Base-by-base conservation (phyloP, 2,888 invertebrate genomes). In the Philhelius pedissequus region DNA sequence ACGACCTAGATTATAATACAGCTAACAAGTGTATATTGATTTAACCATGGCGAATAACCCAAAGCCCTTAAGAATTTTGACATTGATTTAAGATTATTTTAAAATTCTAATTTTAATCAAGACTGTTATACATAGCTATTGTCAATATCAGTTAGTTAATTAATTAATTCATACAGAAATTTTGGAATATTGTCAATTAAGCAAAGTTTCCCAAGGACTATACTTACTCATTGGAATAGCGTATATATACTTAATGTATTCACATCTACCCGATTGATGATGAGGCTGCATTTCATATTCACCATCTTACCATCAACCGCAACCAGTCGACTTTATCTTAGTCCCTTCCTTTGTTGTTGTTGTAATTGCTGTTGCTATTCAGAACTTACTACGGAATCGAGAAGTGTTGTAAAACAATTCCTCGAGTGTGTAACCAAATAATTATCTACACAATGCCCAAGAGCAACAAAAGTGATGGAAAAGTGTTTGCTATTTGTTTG, bases 391-490 rank as follows among this genome's bases (percentile, higher is more conserved):
- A n/a, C n/a, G 13, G 6, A 20, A 32, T 35, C 15, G 18, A 40
- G 22, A 70, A 62, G 62, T 60, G 76, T 71, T 70, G 40, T 70
- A 69, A 79, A 75, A 43, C 75, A 84, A 75, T 66, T 84, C n/a
- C 30, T 75, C 43, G 74, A 75, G 80, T 80, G 84, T 80, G 74
- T 75, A 71, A 71, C 75, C 80, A 84, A 71, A 76, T 80, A 80
- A 84, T 82, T 84, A 84, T 84, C 74, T 48, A 22, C 62, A 40
- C 54, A 32, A 70, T 76, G 32, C 75, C 80, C 58, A 9, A 56
- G 20, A 66, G 75, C 74, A 15, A 30, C 45, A 50, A 52, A 52
- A 52, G 52, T 64, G 40, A 56, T 56, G 62, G 13, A 68, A 70
- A 62, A 45, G 52, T 74, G 69, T 66, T 60, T 75, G 25, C 18